These are phyloP conservation scores for Labrus mixtus DNA, from an alignment of 2,113 vertebrate species.

Conservation along the genomic window DNA sequence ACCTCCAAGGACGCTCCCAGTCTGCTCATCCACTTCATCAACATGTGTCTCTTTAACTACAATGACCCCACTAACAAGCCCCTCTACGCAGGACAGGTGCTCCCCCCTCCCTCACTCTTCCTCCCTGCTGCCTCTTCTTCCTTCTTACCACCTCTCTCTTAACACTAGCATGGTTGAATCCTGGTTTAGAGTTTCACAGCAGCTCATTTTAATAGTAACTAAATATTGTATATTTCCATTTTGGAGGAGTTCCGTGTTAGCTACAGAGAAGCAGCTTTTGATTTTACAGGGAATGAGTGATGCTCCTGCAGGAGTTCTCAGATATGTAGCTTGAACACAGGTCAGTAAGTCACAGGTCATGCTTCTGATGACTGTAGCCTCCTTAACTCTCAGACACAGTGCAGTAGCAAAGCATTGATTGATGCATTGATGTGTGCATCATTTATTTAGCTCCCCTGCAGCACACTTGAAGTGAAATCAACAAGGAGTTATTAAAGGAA, in stretches of 20 bases:
- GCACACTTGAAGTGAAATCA: too few relatives aligned
- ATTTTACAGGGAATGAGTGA: too few relatives aligned
- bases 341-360: too few relatives aligned
- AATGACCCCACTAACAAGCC: conserved; percentile 84
- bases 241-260: not conserved
- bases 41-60: conserved; percentile 99
- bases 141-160: not conserved
- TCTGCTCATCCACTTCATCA: conserved; percentile 97
- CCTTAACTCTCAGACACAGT: too few relatives aligned
- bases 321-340: too few relatives aligned
- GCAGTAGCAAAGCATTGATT: too few relatives aligned
- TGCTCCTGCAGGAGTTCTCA: too few relatives aligned
- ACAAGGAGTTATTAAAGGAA: too few relatives aligned
- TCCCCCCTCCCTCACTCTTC: conserved; percentile 6
- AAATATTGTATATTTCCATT: not conserved
- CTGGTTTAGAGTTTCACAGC: not conserved
- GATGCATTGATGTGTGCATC: too few relatives aligned
- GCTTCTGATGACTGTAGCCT: too few relatives aligned
- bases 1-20: conserved; percentile 93
- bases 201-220: not conserved
- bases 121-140: conserved; percentile 18
- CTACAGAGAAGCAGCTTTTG: not conserved
- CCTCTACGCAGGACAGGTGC: conserved; percentile 96
- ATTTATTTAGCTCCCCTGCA: too few relatives aligned
- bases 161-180: not conserved